These are phyloP conservation scores for Drosophila rhopaloa DNA, from an alignment of 1,140 invertebrate genomes.

Conservation along the genomic window DNA sequence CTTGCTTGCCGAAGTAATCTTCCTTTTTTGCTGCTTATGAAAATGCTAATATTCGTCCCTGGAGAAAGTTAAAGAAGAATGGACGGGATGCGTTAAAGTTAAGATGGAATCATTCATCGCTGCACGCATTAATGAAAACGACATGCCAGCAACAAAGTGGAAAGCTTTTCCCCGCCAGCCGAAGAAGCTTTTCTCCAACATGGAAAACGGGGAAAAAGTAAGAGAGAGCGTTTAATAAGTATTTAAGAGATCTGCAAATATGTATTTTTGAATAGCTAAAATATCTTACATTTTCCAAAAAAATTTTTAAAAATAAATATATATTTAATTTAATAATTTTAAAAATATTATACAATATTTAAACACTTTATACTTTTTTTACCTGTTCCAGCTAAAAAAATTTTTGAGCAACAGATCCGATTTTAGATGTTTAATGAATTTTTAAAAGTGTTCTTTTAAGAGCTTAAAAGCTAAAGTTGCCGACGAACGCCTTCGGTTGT, in stretches of 20 bases:
- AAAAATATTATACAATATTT: no score
- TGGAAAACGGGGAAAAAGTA: constrained; percentile 29
- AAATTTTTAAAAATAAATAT: no score
- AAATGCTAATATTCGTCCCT: constrained; percentile 46
- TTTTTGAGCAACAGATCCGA: no score
- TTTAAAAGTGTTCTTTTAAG: neutral
- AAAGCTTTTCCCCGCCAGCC: constrained; percentile 50
- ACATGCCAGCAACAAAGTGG: neutral
- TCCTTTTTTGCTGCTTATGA: no score
- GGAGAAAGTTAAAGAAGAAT: constrained; percentile 16
- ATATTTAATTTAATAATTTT: no score
- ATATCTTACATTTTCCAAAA: no score
- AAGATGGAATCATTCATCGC: constrained; percentile 14
- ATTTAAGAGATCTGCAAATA: neutral
- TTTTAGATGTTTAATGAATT: neutral
- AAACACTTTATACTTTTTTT: no score
- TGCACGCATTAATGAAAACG: constrained; percentile 9
- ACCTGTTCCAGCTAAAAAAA: no score
- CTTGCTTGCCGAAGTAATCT: no score
- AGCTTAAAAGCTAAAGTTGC: constrained; percentile 22
- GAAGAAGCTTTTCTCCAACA: constrained; percentile 63
- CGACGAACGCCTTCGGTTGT: constrained; percentile 54
- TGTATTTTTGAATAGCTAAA: neutral
- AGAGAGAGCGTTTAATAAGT: neutral
- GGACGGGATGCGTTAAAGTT: constrained; percentile 60